Evolutionary conservation across 2,797 vertebrate species (phyloP), one percentile per base, ranked within the genome.

Genomic region (Micrastur ruficollis): DNA sequence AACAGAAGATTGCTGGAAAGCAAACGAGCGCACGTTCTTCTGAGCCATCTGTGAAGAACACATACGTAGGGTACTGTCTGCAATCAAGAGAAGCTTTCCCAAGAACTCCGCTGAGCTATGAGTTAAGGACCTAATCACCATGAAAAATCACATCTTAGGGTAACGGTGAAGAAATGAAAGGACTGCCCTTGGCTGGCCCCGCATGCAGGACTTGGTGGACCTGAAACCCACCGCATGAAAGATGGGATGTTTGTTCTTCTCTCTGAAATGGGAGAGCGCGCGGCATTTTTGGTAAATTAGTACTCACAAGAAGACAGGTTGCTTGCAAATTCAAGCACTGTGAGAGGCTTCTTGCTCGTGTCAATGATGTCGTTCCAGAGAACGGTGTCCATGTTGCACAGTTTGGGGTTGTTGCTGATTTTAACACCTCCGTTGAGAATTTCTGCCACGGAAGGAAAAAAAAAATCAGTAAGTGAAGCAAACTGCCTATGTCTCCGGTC

Each of bases 321-420:
- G 47, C 38, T 97, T 9, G 96, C 95, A 31, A 97, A 83, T 85
- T 98, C 97, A 68, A 97, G 72, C 2, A 97, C 93, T 23, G 98
- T 98, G 32, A 59, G 96, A 65, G 97, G 97, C 52, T 98, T 96
- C 49, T 53, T 97, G 7, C 93, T 97, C 0, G 12, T 27, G 61
- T 98, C 97, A 44, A 99, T 94, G 26, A 99, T 99, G 88, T 99
- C 99, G 8, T 94, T 91, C 99, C 99, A 99, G 73, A 99, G 98
- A 93, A 99, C 98, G 22, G 98, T 99, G 42, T 99, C 98, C 95
- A 99, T 93, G 36, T 99, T 98, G 97, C 99, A 99, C 23, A 99
- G 97, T 56, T 98, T 79, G 7, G 96, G 97, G 93, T 99, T 99
- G 70, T 65, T 98, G 63, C 78, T 91, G 93, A 99, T 98, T 65